These are phyloP conservation scores for Brachionus manjavacas DNA, from an alignment of 1,140 invertebrate genomes.

Conservation along the genomic window DNA sequence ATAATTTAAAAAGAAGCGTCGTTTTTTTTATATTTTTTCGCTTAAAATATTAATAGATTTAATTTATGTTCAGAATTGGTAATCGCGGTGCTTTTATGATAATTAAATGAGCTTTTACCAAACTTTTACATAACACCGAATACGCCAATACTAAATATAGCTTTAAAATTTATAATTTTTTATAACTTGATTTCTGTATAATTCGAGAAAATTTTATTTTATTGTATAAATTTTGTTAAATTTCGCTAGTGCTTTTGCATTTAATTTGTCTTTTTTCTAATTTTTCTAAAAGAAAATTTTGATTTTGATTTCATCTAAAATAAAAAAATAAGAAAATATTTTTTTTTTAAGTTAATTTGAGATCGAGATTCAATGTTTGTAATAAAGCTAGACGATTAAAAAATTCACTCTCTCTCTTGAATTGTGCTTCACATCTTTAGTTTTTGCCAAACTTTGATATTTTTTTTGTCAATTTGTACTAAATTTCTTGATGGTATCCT, in stretches of 20 bases:
- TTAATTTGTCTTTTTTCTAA: background rate
- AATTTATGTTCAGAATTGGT: background rate
- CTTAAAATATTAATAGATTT: background rate
- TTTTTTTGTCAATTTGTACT: too few species aligned
- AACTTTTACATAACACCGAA: background rate
- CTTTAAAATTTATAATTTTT: background rate
- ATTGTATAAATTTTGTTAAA: background rate
- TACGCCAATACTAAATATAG: background rate
- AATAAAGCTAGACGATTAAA: too few species aligned
- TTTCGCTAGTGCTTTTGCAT: background rate
- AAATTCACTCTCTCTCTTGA: too few species aligned
- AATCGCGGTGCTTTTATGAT: constrained; percentile 20
- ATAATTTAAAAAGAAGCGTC: background rate
- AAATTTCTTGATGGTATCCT: too few species aligned
- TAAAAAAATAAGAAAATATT: too few species aligned
- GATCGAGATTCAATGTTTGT: too few species aligned
- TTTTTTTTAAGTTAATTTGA: too few species aligned
- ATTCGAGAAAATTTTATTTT: background rate
- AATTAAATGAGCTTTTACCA: constrained; percentile 9
- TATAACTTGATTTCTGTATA: background rate
- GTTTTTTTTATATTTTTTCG: background rate
- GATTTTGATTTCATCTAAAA: too few species aligned
- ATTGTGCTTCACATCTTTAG: too few species aligned
- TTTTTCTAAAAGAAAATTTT: too few species aligned
- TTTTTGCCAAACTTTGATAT: too few species aligned